These are phyloP conservation scores for Epizoanthus illoricatus DNA, from an alignment of 92 coral and sea anemone species.

Conservation along the genomic window DNA sequence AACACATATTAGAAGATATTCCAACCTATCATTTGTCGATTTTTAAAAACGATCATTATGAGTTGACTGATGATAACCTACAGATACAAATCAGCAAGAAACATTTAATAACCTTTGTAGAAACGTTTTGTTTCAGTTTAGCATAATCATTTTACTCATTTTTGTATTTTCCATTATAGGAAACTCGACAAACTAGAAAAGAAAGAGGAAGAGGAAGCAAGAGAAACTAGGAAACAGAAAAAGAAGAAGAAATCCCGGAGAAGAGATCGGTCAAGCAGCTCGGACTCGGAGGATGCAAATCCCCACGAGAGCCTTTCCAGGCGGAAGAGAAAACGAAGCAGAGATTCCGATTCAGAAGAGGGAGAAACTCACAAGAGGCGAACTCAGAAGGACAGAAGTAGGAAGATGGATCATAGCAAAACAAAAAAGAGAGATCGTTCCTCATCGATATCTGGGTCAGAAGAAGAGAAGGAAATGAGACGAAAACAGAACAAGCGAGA, in stretches of 20 bases:
- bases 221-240: conserved; percentile 12
- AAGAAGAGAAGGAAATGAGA: background rate
- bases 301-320: conserved; percentile 22
- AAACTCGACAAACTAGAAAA: conserved; percentile 63
- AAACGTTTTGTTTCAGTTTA: no score
- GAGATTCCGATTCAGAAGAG: conserved; percentile 1
- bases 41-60: no score
- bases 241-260: conserved; percentile 36
- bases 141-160: no score
- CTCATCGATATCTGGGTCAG: background rate
- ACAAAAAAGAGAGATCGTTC: background rate
- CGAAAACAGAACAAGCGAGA: background rate
- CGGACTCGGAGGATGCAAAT: background rate
- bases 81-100: no score
- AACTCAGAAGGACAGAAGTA: conserved; percentile 2
- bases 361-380: conserved; percentile 1
- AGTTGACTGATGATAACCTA: no score
- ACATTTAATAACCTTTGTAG: no score
- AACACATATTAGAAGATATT: no score
- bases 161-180: conserved; percentile 16
- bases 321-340: conserved; percentile 1
- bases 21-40: no score
- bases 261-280: conserved; percentile 15
- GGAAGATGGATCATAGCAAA: conserved; percentile 1
- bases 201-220: conserved; percentile 33